Percentiles rank a stretch among this genome's conserved stretches.
These are phyloP conservation scores for Silurus aristotelis DNA, from an alignment of 2,797 vertebrate genomes.

Conservation along the genomic window DNA sequence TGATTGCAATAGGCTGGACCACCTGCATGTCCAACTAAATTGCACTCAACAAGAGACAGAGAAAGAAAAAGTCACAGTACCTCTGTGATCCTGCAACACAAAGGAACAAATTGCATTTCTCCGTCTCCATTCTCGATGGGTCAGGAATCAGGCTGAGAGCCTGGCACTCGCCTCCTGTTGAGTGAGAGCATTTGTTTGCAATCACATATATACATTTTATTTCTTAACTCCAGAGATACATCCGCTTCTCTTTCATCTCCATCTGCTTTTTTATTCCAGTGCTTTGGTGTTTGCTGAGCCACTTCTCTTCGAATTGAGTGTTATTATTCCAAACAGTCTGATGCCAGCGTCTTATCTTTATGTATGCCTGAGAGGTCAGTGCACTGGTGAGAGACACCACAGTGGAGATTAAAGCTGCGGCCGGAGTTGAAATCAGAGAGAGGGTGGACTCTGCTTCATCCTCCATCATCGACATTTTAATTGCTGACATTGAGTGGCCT, in stretches of 20 bases:
- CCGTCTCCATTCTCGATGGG: slow-evolving; percentile 57
- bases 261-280: slow-evolving; percentile 71
- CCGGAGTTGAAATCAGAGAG: slow-evolving; percentile 61
- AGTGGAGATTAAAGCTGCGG: slow-evolving; percentile 77
- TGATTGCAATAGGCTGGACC: slow-evolving; percentile 57
- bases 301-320: slow-evolving; percentile 69
- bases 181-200: slow-evolving; percentile 63
- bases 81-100: slow-evolving; percentile 77
- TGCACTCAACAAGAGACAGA: slow-evolving; percentile 63
- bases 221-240: slow-evolving; percentile 63
- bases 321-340: slow-evolving; percentile 78
- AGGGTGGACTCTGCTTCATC: slow-evolving; percentile 59
- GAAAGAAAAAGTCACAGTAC: slow-evolving; percentile 55
- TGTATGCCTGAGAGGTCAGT: slow-evolving; percentile 73
- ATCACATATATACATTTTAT: slow-evolving; percentile 47
- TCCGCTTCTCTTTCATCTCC: slow-evolving; percentile 75
- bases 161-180: slow-evolving; percentile 62
- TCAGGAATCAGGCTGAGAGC: slow-evolving; percentile 44
- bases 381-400: slow-evolving; percentile 63
- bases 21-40: slow-evolving; percentile 83
- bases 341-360: slow-evolving; percentile 68
- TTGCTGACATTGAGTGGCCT: slow-evolving; percentile 32
- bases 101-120: slow-evolving; percentile 78
- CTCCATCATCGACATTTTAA: slow-evolving; percentile 59
- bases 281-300: slow-evolving; percentile 62